Conservation (phyloP, 2,888 invertebrate genomes). For the Ormia ochracea region DNA sequence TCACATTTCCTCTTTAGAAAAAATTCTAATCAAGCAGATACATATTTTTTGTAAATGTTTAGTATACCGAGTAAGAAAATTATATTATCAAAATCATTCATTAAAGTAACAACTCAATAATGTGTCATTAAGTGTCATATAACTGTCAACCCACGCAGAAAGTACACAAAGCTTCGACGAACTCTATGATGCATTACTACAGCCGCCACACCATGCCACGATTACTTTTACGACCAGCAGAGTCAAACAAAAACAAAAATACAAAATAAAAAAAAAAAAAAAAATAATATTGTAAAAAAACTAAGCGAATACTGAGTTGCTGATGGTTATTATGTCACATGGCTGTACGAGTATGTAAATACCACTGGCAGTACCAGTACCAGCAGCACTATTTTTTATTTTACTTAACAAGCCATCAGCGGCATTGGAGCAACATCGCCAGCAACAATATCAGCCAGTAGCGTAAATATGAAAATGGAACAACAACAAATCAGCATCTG, state of each 20-base stretch:
- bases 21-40: background rate
- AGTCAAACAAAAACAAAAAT: too few species aligned
- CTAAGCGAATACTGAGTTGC: constrained; percentile 41
- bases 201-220: constrained; percentile 35
- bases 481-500: constrained; percentile 52
- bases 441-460: constrained; percentile 44
- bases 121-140: constrained; percentile 63
- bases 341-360: constrained; percentile 20
- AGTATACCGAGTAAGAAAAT: constrained; percentile 28
- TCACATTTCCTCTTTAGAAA: background rate
- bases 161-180: constrained; percentile 43
- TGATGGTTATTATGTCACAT: constrained; percentile 57
- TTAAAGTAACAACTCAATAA: constrained; percentile 63
- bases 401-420: constrained; percentile 59
- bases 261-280: too few species aligned
- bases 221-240: constrained; percentile 38
- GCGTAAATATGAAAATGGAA: constrained; percentile 30
- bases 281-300: constrained; percentile 1
- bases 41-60: constrained; percentile 25
- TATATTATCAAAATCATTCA: constrained; percentile 58
- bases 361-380: constrained; percentile 10
- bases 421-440: constrained; percentile 29
- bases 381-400: constrained; percentile 41
- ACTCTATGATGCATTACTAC: constrained; percentile 54
- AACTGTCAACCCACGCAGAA: constrained; percentile 62